These are phyloP conservation scores for Lomographa bimaculata DNA, from an alignment of 2,888 invertebrate genomes.

Conservation along the genomic window DNA sequence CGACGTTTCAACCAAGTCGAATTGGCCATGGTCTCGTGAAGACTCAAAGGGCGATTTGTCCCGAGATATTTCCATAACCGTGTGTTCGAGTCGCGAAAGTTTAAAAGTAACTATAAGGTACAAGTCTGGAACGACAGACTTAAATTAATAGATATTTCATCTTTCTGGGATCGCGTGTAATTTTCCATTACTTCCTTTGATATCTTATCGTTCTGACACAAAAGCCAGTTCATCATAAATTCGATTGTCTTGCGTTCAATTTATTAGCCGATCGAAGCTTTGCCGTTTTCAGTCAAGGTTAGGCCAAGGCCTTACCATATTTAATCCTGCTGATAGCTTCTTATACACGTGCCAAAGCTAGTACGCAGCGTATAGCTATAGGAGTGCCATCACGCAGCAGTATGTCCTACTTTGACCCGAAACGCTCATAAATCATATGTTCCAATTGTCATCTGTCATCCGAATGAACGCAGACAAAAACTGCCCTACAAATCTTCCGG, in stretches of 20 bases:
- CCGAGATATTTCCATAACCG: no score
- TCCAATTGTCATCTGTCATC: constrained; percentile 36
- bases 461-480: constrained; percentile 31
- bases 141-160: no score
- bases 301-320: constrained; percentile 15
- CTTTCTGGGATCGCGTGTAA: no score
- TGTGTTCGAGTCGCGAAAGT: no score
- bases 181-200: no score
- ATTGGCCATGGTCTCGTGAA: no score
- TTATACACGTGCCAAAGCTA: constrained; percentile 2
- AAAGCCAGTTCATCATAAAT: neutral
- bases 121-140: no score
- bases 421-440: constrained; percentile 30
- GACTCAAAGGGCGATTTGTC: no score
- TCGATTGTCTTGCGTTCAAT: neutral
- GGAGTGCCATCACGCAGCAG: constrained; percentile 8
- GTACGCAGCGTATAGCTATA: neutral
- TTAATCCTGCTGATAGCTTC: constrained; percentile 12
- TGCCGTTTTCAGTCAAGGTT: constrained; percentile 9
- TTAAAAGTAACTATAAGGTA: no score
- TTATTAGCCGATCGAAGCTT: neutral
- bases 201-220: neutral
- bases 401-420: constrained; percentile 9
- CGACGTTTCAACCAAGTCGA: no score
- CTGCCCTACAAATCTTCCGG: constrained; percentile 32